These are phyloP conservation scores for Nycteola revayana DNA, from an alignment of 2,888 invertebrate species.

Conservation along the genomic window DNA sequence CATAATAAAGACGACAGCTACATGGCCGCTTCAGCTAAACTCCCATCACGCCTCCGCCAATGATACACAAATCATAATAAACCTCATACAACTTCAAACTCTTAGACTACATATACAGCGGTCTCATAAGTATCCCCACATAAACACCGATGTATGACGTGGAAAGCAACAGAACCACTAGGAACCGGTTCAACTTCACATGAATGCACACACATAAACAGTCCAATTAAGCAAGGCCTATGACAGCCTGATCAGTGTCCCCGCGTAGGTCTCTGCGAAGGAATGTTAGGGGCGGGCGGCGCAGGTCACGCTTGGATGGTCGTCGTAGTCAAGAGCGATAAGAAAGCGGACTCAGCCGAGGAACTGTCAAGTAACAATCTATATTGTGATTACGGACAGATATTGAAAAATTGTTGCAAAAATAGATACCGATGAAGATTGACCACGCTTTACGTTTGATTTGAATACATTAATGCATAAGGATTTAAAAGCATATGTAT, in stretches of 20 bases:
- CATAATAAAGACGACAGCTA: constrained; percentile 56
- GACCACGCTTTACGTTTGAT: background rate
- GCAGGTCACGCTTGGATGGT: constrained; percentile 58
- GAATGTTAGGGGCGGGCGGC: constrained; percentile 44
- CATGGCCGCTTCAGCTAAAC: constrained; percentile 53
- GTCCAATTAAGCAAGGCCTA: constrained; percentile 72
- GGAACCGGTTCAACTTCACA: constrained; percentile 71
- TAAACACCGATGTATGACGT: constrained; percentile 68
- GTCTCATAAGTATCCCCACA: constrained; percentile 61
- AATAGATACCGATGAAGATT: constrained; percentile 22
- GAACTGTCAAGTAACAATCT: constrained; percentile 62
- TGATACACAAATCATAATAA: constrained; percentile 75
- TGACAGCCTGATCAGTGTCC: constrained; percentile 62
- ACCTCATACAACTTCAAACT: constrained; percentile 61
- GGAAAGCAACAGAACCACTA: constrained; percentile 67
- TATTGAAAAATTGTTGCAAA: constrained; percentile 33
- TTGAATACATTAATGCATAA: constrained; percentile 12
- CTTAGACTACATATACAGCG: constrained; percentile 51
- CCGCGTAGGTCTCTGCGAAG: constrained; percentile 39
- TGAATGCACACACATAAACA: constrained; percentile 69
- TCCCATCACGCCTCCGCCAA: constrained; percentile 64
- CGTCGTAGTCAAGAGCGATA: constrained; percentile 61
- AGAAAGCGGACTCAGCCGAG: constrained; percentile 66
- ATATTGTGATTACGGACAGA: constrained; percentile 49
- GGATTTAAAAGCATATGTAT: too few relatives aligned